Percentiles rank a stretch among this genome's conserved stretches.
Conservation (phyloP, 2,888 invertebrate genomes). For the Athetis lepigone region DNA sequence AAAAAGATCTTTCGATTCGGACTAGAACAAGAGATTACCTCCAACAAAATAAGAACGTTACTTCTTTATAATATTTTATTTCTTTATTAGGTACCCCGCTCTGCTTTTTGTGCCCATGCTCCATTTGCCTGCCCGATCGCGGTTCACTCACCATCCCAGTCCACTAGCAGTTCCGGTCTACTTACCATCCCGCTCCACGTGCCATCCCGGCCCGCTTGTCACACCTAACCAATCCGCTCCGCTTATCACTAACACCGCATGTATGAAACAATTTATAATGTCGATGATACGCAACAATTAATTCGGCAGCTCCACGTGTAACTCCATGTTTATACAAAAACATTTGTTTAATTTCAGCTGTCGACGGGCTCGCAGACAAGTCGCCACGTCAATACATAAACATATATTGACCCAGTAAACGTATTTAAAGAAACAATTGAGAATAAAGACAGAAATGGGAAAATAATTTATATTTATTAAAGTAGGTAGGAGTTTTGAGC, state of each 20-base stretch:
- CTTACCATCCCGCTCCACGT: too few relatives aligned
- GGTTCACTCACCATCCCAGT: too few relatives aligned
- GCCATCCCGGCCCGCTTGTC: too few relatives aligned
- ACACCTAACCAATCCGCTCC: too few relatives aligned
- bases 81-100: too few relatives aligned
- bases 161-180: too few relatives aligned
- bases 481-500: not conserved
- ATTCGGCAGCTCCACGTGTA: slow-evolving; percentile 45
- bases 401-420: not conserved
- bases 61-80: too few relatives aligned
- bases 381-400: not conserved
- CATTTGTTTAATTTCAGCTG: slow-evolving; percentile 41
- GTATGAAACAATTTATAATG: not conserved
- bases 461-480: not conserved
- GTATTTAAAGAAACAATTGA: not conserved
- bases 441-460: not conserved
- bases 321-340: slow-evolving; percentile 35
- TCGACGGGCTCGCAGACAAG: not conserved
- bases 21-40: too few relatives aligned
- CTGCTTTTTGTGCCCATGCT: too few relatives aligned
- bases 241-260: not conserved
- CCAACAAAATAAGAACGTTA: too few relatives aligned
- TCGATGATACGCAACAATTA: slow-evolving; percentile 25
- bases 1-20: too few relatives aligned
- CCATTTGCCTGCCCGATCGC: too few relatives aligned